Evolutionary conservation across 2,888 invertebrate genomes (phyloP).

Genomic region (Sclerodermus sp.): DNA sequence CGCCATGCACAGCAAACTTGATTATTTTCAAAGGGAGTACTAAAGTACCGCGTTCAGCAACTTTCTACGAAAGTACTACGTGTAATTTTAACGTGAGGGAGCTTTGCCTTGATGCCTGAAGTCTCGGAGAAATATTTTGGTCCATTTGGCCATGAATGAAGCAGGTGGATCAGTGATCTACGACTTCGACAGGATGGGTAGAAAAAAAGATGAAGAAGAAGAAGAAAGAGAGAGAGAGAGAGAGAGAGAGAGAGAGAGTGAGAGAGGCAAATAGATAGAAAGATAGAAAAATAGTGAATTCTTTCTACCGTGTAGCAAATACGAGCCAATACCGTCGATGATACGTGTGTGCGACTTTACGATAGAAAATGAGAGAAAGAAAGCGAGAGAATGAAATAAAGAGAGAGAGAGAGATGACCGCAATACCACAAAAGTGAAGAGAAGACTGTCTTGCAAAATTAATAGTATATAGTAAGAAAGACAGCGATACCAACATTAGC

Average conservation of each 20-base stretch:
- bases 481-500: too few relatives aligned
- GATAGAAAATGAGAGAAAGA: background rate
- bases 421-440: background rate
- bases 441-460: too few relatives aligned
- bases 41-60: too few relatives aligned
- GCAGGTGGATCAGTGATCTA: background rate
- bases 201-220: background rate
- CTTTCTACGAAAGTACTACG: too few relatives aligned
- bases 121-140: too few relatives aligned
- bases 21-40: background rate
- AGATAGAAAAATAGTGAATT: background rate
- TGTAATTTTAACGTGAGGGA: too few relatives aligned
- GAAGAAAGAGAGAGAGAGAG: slow-evolving; percentile 3
- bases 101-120: too few relatives aligned
- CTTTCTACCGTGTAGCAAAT: background rate
- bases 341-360: background rate
- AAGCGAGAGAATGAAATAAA: background rate
- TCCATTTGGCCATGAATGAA: background rate
- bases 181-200: background rate
- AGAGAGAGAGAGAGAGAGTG: slow-evolving; percentile 4
- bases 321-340: background rate
- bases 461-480: too few relatives aligned
- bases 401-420: background rate
- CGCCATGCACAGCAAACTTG: background rate
- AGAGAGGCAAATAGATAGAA: slow-evolving; percentile 2